Percentiles rank a stretch among this genome's conserved stretches.
phyloP scores from a whole-genome alignment of 2,888 invertebrate species.

The Actias luna region DNA sequence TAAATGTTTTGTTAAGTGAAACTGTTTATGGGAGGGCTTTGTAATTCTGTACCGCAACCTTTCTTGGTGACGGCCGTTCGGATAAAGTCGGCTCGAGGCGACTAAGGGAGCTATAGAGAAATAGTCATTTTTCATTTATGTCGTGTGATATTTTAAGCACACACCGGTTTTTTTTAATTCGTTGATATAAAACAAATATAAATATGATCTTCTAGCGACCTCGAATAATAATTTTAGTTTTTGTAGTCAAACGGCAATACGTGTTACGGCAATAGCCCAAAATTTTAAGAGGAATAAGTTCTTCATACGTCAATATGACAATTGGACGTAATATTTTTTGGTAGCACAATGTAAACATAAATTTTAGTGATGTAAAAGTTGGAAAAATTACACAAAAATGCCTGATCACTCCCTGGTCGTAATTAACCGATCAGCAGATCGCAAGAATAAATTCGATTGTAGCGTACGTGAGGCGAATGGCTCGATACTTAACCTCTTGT shows the following conservation, averaged over 20 bases:
- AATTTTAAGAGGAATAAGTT: conserved; percentile 25
- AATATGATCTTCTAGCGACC: too few relatives aligned
- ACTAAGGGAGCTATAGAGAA: too few relatives aligned
- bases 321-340: conserved; percentile 16
- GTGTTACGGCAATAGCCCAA: neutral
- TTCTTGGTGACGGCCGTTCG: too few relatives aligned
- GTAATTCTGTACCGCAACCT: too few relatives aligned
- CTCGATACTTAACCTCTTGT: conserved; percentile 43
- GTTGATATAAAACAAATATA: too few relatives aligned
- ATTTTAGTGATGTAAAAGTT: conserved; percentile 45
- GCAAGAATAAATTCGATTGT: conserved; percentile 35
- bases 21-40: too few relatives aligned
- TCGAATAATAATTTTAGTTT: neutral
- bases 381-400: conserved; percentile 58
- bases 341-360: conserved; percentile 40
- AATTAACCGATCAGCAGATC: conserved; percentile 40
- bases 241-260: too few relatives aligned
- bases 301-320: conserved; percentile 26
- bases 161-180: too few relatives aligned
- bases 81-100: too few relatives aligned
- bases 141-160: too few relatives aligned
- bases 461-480: conserved; percentile 35
- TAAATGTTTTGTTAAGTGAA: too few relatives aligned
- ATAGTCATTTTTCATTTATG: too few relatives aligned
- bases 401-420: conserved; percentile 44